These are phyloP conservation scores for Athalia cordata DNA, from an alignment of 2,888 invertebrate species.

Conservation along the genomic window DNA sequence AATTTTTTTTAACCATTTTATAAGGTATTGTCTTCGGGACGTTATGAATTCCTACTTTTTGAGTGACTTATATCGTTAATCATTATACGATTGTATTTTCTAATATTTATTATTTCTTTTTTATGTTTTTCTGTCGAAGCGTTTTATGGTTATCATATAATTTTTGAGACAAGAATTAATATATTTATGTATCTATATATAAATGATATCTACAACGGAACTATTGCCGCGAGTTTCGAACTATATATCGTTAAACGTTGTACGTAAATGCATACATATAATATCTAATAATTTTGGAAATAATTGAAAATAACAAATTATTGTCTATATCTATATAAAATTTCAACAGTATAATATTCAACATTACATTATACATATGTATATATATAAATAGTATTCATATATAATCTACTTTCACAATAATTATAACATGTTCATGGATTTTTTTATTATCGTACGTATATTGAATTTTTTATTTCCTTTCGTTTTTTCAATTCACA, in stretches of 20 bases:
- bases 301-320: conserved; percentile 53
- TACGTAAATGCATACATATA: background rate
- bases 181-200: background rate
- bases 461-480: no score
- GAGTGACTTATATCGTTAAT: conserved; percentile 48
- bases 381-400: background rate
- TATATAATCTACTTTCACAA: no score
- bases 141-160: conserved; percentile 36
- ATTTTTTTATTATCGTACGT: no score
- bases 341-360: conserved; percentile 3
- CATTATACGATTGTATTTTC: conserved; percentile 5
- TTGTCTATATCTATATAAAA: conserved; percentile 50
- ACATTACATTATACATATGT: background rate
- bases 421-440: no score
- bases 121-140: conserved; percentile 43
- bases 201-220: background rate
- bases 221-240: background rate
- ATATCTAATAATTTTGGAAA: background rate
- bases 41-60: conserved; percentile 66
- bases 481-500: no score
- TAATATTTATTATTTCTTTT: conserved; percentile 33
- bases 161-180: conserved; percentile 30
- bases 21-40: conserved; percentile 70
- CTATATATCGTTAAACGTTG: conserved; percentile 46
- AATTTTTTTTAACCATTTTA: conserved; percentile 50